Evolutionary conservation across 2,888 invertebrate species (phyloP), one percentile per base, ranked within the genome.

Genomic region (Sceliomorpha sp.): DNA sequence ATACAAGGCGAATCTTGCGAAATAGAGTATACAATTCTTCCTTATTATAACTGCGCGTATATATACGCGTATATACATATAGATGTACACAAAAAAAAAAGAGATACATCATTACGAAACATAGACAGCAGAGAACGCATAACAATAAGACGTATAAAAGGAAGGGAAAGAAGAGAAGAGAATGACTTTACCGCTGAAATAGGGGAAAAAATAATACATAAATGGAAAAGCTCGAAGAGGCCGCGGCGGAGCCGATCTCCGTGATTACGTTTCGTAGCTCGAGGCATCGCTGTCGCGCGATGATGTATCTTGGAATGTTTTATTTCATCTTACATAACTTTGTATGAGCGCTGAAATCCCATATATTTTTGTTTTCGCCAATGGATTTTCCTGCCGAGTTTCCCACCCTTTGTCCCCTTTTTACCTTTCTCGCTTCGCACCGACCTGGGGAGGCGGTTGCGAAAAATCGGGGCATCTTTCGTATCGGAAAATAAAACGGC

Each of bases 231-330:
- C 37, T 29, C 45, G 47, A 50, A 40, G 34, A 24, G 9, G 8
- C 26, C 8, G 37, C 15, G 45, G 29, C 50, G n/a, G n/a, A n/a
- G 26, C 40, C 56, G 50, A 53, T 60, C 47, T 63, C 29, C 34
- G 31, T 67, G 67, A 59, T 67, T 67, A 55, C 59, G 48, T 59
- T 55, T 66, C 31, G 51, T 66, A 51, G 66, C 50, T 42, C 34
- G 56, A 44, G 58, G 56, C 56, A 48, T 39, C 8, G 56, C 45
- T 45, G 50, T 51, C 45, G 51, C 32, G 13, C 27, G 7, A 37
- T 32, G 47, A 66, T 59, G 24, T 58, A 42, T 53, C 66, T 67
- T 53, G 48, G 34, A 51, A 67, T 34, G 42, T 67, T 47, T 55
- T 58, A 47, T 59, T 67, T 36, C 50, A 56, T 55, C 40, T 47